Evolutionary conservation across 2,797 vertebrate species (phyloP).

Genomic region (Ibycter americanus): DNA sequence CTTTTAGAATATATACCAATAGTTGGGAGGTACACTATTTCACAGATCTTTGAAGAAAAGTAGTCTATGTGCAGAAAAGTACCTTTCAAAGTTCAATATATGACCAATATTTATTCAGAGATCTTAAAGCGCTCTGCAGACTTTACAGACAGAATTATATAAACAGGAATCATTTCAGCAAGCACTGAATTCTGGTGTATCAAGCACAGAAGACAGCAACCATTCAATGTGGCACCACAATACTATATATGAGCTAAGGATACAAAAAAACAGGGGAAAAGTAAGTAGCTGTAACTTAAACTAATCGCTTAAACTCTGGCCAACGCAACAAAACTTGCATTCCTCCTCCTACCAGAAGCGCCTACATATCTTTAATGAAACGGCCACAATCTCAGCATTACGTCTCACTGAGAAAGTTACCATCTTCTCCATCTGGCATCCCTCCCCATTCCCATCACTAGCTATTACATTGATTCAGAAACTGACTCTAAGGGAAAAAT

Average conservation of each 20-base stretch:
- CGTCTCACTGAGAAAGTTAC: background rate
- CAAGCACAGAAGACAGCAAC: background rate
- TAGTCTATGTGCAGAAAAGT: background rate
- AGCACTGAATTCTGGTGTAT: background rate
- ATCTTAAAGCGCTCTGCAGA: background rate
- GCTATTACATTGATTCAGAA: constrained; percentile 25
- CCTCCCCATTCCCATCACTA: background rate
- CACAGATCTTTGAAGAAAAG: background rate
- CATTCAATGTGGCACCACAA: background rate
- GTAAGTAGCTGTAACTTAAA: background rate
- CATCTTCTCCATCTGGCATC: background rate
- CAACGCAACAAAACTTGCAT: background rate
- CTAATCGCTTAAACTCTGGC: background rate
- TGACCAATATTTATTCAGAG: background rate
- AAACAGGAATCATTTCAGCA: background rate
- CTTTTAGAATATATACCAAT: background rate
- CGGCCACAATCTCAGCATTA: background rate
- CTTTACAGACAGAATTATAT: background rate
- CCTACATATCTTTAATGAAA: background rate
- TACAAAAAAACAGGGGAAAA: background rate
- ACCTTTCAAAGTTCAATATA: background rate
- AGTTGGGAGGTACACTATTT: background rate
- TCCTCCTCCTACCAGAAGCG: background rate
- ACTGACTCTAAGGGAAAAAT: constrained; percentile 48
- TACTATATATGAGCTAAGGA: background rate